A percentile compares a stretch with the other conserved stretches of the same genome.
Conservation (phyloP, 2,888 invertebrate genomes). For the Folsomia manolachei region DNA sequence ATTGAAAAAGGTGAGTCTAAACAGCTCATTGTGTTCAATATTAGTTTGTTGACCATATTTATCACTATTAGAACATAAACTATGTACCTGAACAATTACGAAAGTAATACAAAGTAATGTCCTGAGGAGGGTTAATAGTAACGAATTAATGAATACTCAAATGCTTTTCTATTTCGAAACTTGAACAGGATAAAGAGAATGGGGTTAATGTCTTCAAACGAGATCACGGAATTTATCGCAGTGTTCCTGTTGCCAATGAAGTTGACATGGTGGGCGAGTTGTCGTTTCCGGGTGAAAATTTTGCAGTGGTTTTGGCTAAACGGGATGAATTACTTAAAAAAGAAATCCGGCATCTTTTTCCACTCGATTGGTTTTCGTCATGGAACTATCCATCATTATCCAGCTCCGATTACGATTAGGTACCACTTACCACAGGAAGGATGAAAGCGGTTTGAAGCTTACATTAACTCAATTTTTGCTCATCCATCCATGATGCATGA, state of each 20-base stretch:
- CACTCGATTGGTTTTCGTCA: not conserved
- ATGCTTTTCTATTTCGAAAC: conserved; percentile 4
- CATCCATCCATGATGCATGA: too few species aligned
- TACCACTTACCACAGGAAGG: too few species aligned
- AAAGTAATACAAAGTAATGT: too few species aligned
- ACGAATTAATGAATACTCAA: not conserved
- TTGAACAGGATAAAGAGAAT: conserved; percentile 4
- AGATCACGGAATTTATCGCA: not conserved
- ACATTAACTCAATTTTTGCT: too few species aligned
- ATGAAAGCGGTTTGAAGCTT: too few species aligned
- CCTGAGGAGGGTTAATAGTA: too few species aligned
- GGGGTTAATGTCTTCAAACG: not conserved
- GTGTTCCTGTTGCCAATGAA: not conserved
- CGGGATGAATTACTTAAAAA: conserved; percentile 13
- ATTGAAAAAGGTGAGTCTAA: conserved; percentile 48
- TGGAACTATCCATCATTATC: not conserved
- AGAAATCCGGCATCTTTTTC: conserved; percentile 11
- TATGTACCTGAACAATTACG: conserved; percentile 1
- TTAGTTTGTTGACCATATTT: not conserved
- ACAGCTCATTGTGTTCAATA: not conserved
- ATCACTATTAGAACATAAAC: not conserved
- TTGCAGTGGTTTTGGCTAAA: not conserved
- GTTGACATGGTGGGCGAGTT: not conserved
- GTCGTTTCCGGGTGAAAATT: not conserved
- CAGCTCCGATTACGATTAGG: too few species aligned